phyloP scores from a whole-genome alignment of 92 coral and sea anemone genomes.

The Porites cylindrica region DNA sequence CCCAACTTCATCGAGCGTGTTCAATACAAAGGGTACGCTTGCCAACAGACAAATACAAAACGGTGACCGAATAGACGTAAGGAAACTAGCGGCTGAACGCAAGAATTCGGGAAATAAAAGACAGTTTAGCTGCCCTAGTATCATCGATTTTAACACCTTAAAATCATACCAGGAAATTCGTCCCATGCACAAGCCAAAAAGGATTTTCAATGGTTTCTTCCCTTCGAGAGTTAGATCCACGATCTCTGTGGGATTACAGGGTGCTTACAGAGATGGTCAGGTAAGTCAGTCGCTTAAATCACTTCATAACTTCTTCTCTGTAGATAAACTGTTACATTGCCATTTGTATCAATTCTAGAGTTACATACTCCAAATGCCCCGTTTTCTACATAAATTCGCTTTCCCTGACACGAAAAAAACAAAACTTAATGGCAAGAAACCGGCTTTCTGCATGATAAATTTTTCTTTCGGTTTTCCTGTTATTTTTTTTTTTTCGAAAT shows the following conservation, averaged over 20 bases:
- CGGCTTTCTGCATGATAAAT: too few relatives aligned
- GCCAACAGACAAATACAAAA: slow-evolving; percentile 46
- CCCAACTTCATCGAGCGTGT: slow-evolving; percentile 25
- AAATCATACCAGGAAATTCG: slow-evolving; percentile 70
- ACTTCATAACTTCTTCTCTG: too few relatives aligned
- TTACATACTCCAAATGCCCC: too few relatives aligned
- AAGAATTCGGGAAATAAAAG: slow-evolving; percentile 53
- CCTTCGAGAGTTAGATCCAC: slow-evolving; percentile 84
- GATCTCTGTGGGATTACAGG: slow-evolving; percentile 11
- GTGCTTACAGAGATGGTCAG: slow-evolving; percentile 24
- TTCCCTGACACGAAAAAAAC: too few relatives aligned
- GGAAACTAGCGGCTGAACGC: slow-evolving; percentile 42
- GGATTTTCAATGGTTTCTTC: slow-evolving; percentile 94
- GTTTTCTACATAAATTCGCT: too few relatives aligned
- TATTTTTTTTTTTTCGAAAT: too few relatives aligned
- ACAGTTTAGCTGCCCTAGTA: slow-evolving; percentile 84
- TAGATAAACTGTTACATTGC: not conserved
- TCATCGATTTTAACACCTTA: slow-evolving; percentile 79
- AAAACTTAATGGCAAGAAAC: too few relatives aligned
- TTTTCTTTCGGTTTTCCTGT: too few relatives aligned
- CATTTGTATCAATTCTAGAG: not conserved
- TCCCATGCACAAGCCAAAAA: slow-evolving; percentile 73
- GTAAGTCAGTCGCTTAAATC: not conserved
- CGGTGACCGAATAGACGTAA: slow-evolving; percentile 42
- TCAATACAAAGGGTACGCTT: slow-evolving; percentile 8